Evolutionary conservation across 1,140 invertebrate species (phyloP).

Genomic region (Conopomorpha cramerella): DNA sequence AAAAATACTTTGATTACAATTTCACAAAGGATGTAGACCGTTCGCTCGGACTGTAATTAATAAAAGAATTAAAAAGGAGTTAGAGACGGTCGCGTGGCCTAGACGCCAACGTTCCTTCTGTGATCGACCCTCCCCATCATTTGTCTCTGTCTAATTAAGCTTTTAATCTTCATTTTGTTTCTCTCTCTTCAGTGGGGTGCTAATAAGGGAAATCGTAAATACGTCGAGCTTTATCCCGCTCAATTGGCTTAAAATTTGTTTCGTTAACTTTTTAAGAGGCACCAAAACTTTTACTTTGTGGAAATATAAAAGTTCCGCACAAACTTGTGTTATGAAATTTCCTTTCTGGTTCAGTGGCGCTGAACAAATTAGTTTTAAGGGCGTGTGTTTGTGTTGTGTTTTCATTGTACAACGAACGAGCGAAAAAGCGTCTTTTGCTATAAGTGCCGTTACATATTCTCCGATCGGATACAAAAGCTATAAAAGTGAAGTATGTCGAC

Average conservation of each 20-base stretch:
- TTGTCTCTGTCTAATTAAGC: conserved; percentile 43
- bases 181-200: conserved; percentile 39
- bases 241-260: background rate
- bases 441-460: conserved; percentile 26
- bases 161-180: conserved; percentile 32
- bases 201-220: conserved; percentile 31
- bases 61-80: conserved; percentile 58
- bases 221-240: background rate
- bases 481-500: conserved; percentile 54
- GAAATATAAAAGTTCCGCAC: background rate
- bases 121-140: conserved; percentile 44
- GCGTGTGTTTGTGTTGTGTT: background rate
- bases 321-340: background rate
- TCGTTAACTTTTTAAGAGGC: too few species aligned
- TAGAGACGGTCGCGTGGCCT: conserved; percentile 54
- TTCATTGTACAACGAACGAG: conserved; percentile 44
- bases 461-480: too few species aligned
- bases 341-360: too few species aligned
- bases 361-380: too few species aligned
- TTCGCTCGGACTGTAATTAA: too few species aligned
- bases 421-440: too few species aligned
- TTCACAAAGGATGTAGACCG: too few species aligned
- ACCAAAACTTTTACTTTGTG: background rate
- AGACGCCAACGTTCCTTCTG: conserved; percentile 57
- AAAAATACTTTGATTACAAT: too few species aligned